phyloP scores from a whole-genome alignment of 1,140 invertebrate species.

The Chlorops oryzae region DNA sequence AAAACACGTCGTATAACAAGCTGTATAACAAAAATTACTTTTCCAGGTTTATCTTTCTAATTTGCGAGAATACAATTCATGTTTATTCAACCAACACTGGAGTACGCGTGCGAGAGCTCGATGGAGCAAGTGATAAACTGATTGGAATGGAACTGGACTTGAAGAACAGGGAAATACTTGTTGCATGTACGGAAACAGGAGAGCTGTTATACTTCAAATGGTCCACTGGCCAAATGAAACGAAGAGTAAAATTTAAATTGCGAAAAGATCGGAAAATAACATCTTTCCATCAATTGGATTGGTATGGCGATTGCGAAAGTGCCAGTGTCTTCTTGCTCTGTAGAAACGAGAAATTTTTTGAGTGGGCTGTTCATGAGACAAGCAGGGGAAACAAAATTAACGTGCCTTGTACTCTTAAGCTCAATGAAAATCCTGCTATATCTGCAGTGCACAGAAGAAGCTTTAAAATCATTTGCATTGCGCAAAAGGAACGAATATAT shows the following conservation, averaged over 20 bases:
- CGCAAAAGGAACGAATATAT: slow-evolving; percentile 36
- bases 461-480: slow-evolving; percentile 40
- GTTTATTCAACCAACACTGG: slow-evolving; percentile 57
- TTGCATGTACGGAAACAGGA: slow-evolving; percentile 53
- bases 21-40: neutral
- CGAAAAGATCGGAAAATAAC: slow-evolving; percentile 31
- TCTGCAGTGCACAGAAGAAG: slow-evolving; percentile 26
- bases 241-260: slow-evolving; percentile 37
- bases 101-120: slow-evolving; percentile 52
- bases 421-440: slow-evolving; percentile 23
- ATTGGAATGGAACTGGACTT: slow-evolving; percentile 50
- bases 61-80: slow-evolving; percentile 52
- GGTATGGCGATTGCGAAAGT: slow-evolving; percentile 27
- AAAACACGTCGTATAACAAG: neutral
- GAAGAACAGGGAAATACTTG: slow-evolving; percentile 48
- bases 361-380: slow-evolving; percentile 30
- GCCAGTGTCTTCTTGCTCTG: slow-evolving; percentile 32
- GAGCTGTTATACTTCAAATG: slow-evolving; percentile 54
- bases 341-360: no score
- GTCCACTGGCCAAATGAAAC: slow-evolving; percentile 50
- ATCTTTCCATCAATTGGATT: slow-evolving; percentile 31
- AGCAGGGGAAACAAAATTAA: slow-evolving; percentile 14
- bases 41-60: slow-evolving; percentile 54
- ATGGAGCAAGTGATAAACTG: slow-evolving; percentile 48
- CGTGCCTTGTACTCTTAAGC: slow-evolving; percentile 17